These are phyloP conservation scores for Petrocephalus sullivani DNA, from an alignment of 2,797 vertebrate species.

Conservation along the genomic window DNA sequence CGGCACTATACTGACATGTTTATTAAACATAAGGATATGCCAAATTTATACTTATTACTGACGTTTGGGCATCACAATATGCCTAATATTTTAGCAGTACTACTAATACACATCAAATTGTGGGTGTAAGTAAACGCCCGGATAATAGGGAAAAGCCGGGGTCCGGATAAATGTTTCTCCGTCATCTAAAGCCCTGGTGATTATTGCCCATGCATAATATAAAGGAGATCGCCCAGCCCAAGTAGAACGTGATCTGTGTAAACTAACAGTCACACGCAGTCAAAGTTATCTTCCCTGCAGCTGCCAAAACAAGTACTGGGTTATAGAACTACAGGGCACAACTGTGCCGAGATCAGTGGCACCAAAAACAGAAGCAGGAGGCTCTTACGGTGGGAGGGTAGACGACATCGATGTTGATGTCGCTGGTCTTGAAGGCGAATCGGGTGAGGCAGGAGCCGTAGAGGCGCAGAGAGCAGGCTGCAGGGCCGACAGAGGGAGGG, in stretches of 20 bases:
- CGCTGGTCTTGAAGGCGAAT: conserved; percentile 92
- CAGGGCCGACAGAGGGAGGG: conserved; percentile 21
- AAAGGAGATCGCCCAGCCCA: too few species aligned
- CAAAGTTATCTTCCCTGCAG: background rate
- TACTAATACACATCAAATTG: too few species aligned
- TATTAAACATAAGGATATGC: too few species aligned
- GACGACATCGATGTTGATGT: conserved; percentile 90
- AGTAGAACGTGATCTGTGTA: background rate
- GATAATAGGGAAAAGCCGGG: too few species aligned
- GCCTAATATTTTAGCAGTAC: too few species aligned
- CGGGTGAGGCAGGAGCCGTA: conserved; percentile 91
- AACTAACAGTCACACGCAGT: background rate
- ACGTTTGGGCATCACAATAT: too few species aligned
- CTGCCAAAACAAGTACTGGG: background rate
- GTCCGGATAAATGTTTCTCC: too few species aligned
- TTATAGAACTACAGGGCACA: background rate
- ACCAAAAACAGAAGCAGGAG: background rate
- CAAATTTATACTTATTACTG: too few species aligned
- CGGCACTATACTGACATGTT: too few species aligned
- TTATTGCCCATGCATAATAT: too few species aligned
- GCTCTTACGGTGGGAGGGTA: conserved; percentile 79
- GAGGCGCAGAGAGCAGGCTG: conserved; percentile 85
- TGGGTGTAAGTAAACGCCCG: too few species aligned
- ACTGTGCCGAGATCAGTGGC: background rate
- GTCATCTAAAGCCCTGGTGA: too few species aligned